Evolutionary conservation across 2,113 vertebrate genomes (phyloP).

Genomic region (Perccottus glenii): DNA sequence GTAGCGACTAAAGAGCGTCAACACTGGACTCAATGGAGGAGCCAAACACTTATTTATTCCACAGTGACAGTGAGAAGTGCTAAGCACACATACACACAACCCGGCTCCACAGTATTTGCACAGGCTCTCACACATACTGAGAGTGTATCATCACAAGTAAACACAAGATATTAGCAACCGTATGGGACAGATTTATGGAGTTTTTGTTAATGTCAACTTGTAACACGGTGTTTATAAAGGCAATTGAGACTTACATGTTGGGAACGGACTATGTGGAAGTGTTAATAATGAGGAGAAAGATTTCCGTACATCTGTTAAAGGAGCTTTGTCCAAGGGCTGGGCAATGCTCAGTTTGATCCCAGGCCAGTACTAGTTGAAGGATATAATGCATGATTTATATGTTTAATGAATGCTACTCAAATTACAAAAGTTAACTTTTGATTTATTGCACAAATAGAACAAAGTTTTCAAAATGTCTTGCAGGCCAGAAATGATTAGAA

Average conservation of each 20-base stretch:
- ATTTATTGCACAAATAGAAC: too few relatives aligned
- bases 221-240: not conserved
- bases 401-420: too few relatives aligned
- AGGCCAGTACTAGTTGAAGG: too few relatives aligned
- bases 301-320: too few relatives aligned
- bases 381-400: too few relatives aligned
- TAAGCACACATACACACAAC: conserved; percentile 62
- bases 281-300: not conserved
- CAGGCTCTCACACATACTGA: conserved; percentile 40
- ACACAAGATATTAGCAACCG: conserved; percentile 1
- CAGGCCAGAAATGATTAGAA: too few relatives aligned
- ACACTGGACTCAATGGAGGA: conserved; percentile 69
- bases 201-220: not conserved
- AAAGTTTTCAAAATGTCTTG: too few relatives aligned
- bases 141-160: conserved; percentile 11
- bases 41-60: conserved; percentile 73
- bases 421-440: too few relatives aligned
- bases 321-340: too few relatives aligned
- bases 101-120: conserved; percentile 51
- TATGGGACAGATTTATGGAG: not conserved
- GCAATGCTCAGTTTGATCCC: too few relatives aligned
- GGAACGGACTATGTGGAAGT: not conserved
- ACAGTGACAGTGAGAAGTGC: conserved; percentile 74
- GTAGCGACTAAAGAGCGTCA: conserved; percentile 70
- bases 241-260: not conserved